These are phyloP conservation scores for Tenthredo livida DNA, from an alignment of 2,888 invertebrate species.

Conservation along the genomic window DNA sequence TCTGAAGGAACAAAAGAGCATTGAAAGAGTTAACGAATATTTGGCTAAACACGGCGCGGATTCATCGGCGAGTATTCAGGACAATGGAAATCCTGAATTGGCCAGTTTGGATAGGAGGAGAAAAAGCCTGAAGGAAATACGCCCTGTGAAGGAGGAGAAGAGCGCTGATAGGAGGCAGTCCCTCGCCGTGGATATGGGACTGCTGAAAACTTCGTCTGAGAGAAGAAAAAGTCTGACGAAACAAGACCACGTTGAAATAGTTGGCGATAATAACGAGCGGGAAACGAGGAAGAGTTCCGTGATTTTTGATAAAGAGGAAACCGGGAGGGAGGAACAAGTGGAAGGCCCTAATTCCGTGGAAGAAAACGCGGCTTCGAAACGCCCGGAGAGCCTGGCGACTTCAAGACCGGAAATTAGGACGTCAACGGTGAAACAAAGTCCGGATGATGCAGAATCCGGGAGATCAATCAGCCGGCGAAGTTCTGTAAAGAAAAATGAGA, in stretches of 20 bases:
- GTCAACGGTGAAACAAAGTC: slow-evolving; percentile 26
- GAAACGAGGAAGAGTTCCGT: slow-evolving; percentile 24
- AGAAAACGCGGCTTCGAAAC: neutral
- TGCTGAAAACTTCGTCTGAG: slow-evolving; percentile 8
- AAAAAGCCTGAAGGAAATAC: slow-evolving; percentile 60
- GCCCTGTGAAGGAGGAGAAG: slow-evolving; percentile 82
- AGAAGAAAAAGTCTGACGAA: slow-evolving; percentile 44
- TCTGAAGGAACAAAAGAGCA: slow-evolving; percentile 81
- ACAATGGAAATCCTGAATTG: neutral
- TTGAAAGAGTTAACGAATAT: slow-evolving; percentile 66
- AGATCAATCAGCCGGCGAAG: slow-evolving; percentile 26
- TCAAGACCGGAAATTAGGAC: slow-evolving; percentile 7
- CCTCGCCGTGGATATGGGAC: slow-evolving; percentile 17
- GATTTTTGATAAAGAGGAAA: neutral
- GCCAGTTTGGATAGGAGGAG: slow-evolving; percentile 47
- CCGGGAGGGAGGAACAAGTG: neutral
- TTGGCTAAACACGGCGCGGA: slow-evolving; percentile 62
- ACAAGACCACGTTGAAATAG: slow-evolving; percentile 33
- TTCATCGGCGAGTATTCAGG: neutral
- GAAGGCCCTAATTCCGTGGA: neutral
- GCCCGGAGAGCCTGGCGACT: neutral
- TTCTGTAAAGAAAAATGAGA: slow-evolving; percentile 25
- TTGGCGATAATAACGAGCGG: neutral
- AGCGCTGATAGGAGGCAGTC: slow-evolving; percentile 73
- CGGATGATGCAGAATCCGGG: slow-evolving; percentile 9